These are phyloP conservation scores for Mobula hypostoma DNA, from an alignment of 2,113 vertebrate genomes.

Conservation along the genomic window DNA sequence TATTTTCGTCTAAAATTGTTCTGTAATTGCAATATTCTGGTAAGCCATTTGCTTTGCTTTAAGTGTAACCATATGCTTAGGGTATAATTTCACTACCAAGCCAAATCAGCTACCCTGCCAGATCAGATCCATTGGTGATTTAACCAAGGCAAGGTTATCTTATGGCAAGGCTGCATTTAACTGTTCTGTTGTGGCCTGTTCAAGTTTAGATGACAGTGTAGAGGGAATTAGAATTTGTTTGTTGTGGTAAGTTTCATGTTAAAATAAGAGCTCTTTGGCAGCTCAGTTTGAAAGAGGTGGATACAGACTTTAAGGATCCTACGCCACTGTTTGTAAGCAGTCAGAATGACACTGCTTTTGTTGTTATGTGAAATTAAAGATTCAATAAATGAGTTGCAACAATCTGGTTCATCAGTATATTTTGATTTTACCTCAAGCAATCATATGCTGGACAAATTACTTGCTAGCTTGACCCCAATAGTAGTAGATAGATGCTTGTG, in stretches of 20 bases:
- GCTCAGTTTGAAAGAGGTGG: neutral
- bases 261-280: neutral
- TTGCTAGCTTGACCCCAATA: neutral
- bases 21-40: neutral
- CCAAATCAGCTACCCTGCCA: neutral
- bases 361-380: neutral
- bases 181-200: no score
- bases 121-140: neutral
- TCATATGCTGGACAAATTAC: neutral
- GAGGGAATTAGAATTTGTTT: neutral
- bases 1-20: neutral
- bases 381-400: constrained; percentile 23
- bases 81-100: neutral
- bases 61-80: neutral
- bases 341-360: neutral
- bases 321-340: neutral
- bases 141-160: neutral
- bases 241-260: neutral
- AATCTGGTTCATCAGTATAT: neutral
- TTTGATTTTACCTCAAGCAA: neutral
- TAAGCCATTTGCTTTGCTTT: neutral
- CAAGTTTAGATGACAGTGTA: neutral
- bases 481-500: no score
- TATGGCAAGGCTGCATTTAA: neutral
- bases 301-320: no score